Base-by-base conservation (phyloP, 2,888 invertebrate species). In the Eristalis intricaria region DNA sequence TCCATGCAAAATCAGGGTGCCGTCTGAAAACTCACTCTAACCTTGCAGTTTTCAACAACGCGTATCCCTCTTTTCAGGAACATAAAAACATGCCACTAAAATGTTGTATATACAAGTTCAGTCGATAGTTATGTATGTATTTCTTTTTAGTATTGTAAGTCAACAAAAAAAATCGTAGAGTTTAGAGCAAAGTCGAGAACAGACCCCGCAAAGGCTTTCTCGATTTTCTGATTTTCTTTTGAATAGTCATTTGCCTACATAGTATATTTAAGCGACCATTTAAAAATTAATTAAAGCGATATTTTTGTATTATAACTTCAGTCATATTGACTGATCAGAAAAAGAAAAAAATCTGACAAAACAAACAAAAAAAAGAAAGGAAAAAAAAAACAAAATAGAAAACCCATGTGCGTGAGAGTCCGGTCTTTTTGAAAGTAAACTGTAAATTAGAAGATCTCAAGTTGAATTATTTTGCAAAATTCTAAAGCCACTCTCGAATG, bases 241-340 rank as follows among this genome's bases (percentile, higher is more conserved):
- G 19, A 70, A 66, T 76, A 87, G 87, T 87, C 84, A 87, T 87
- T 87, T 87, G 84, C 87, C 73, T 80, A 80, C 71, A 73, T 65
- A 80, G 75, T 80, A 84, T 84, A 76, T 73, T 76, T 87, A 88
- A 88, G 85, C 73, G 58, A 84, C 74, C 50, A 74, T 84, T 75
- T 78, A 80, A 66, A 19, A 76, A 65, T 58, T 29, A 69, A 32
- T 32, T 32, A 32, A 32, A 81, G 40, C 11, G 58, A 65, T 88
- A 64, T 71, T 81, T 86, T 84, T 87, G 84, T 80, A 88, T 85
- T 88, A 82, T 43, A 82, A 73, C 76, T 85, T 90, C 89, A 90
- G 91, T 91, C 91, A 91, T 91, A 91, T 91, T 91, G 91, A 91
- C 90, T 91, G 90, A 87, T 83, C 23, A 60, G 58, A 71, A 40